Base-by-base conservation (phyloP, 1,140 invertebrate species). In the Drosophila jambulina region DNA sequence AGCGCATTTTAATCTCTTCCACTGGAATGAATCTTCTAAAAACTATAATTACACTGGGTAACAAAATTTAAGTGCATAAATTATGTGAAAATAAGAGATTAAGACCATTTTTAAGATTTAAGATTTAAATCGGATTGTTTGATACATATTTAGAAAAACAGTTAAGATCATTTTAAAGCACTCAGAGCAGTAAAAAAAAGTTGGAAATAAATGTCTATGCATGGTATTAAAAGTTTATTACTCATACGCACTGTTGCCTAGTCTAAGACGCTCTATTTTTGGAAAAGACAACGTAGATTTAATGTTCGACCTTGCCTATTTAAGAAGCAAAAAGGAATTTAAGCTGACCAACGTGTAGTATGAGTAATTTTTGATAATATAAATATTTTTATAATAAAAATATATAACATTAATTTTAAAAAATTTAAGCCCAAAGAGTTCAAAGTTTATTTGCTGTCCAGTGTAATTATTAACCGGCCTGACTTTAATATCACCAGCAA, bases 401-500 rank as follows among this genome's bases (percentile, higher is more conserved):
- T 21, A 21, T 19, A 43, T 21, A n/a, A n/a, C 3, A 4, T n/a
- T n/a, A n/a, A n/a, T n/a, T 38, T 38, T n/a, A n/a, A 2, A 12
- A 12, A 43, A n/a, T n/a, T 12, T 12, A 43, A 0, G 4, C 10
- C 10, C 10, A 43, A 43, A 43, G 4, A 19, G 2, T 4, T 6
- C 2, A 43, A 6, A 13, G 32, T 36, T 23, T 56, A 4, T 23
- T 60, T 61, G 62, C 36, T 45, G 15, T 0, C 67, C 12, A 70
- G 67, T 70, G 67, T 70, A 70, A 70, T 58, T 77, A 77, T 67
- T 54, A 42, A 68, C 74, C 72, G 74, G 54, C 34, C 74, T 54
- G 42, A 21, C 54, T 68, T 59, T 83, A 65, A 84, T 84, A 64
- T 80, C 68, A 45, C 43, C 51, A 61, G 49, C 69, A 80, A 80